A percentile compares a stretch with the other conserved stretches of the same genome.
These are phyloP conservation scores for Periphyllus acericola DNA, from an alignment of 2,888 invertebrate genomes.

Conservation along the genomic window DNA sequence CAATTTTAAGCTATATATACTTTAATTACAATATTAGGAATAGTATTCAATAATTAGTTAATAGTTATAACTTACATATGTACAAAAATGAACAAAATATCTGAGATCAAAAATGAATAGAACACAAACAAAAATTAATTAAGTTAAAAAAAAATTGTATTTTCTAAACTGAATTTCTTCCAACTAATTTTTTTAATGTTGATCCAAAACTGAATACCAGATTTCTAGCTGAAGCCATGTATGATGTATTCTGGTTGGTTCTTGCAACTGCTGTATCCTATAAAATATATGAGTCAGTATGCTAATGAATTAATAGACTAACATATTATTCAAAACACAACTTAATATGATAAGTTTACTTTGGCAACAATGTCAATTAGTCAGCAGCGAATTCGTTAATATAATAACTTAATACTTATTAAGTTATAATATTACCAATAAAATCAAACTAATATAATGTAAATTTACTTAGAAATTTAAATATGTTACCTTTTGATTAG, in stretches of 20 bases:
- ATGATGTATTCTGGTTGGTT: slow-evolving; percentile 34
- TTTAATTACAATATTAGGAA: neutral
- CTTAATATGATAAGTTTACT: too few species aligned
- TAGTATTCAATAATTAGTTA: slow-evolving; percentile 6
- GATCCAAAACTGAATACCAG: slow-evolving; percentile 54
- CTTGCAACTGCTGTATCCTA: slow-evolving; percentile 53
- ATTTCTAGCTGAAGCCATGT: slow-evolving; percentile 55
- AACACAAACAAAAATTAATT: slow-evolving; percentile 17
- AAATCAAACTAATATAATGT: neutral
- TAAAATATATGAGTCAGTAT: neutral
- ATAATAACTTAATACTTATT: too few species aligned
- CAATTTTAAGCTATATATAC: neutral
- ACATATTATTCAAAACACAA: neutral
- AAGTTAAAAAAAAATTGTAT: neutral
- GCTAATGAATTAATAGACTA: neutral
- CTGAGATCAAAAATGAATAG: slow-evolving; percentile 44
- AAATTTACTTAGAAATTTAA: neutral
- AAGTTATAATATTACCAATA: neutral
- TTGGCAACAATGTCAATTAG: too few species aligned
- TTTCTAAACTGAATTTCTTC: slow-evolving; percentile 50
- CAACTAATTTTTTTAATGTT: slow-evolving; percentile 56
- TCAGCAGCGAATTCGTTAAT: too few species aligned
- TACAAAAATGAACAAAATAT: slow-evolving; percentile 3
- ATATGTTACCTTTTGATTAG: slow-evolving; percentile 25
- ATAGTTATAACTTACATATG: slow-evolving; percentile 18